phyloP scores from a whole-genome alignment of 2,797 vertebrate genomes.

The Hafferia zeledoni region DNA sequence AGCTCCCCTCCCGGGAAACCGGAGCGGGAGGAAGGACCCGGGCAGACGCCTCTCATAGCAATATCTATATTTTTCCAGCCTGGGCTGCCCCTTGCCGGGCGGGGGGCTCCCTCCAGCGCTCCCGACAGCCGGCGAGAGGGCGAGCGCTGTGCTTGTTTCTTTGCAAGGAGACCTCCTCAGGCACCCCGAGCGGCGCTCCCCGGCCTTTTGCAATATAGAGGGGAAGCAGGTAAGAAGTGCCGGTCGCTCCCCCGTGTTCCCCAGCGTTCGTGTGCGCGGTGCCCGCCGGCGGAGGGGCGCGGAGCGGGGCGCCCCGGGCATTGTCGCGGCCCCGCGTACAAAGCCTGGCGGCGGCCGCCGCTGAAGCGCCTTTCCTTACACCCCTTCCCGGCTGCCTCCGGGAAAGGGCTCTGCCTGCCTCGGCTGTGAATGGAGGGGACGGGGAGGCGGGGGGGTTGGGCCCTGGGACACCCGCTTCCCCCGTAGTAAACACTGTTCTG shows the following conservation, averaged over 20 bases:
- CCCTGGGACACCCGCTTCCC: constrained; percentile 18
- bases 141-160: constrained; percentile 36
- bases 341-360: constrained; percentile 48
- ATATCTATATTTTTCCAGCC: constrained; percentile 22
- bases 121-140: background rate
- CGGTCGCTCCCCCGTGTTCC: background rate
- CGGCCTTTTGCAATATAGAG: constrained; percentile 76
- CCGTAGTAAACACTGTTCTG: constrained; percentile 64
- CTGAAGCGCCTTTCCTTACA: background rate
- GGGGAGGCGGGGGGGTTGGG: background rate
- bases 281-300: constrained; percentile 47
- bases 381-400: background rate
- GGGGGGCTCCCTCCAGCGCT: constrained; percentile 29
- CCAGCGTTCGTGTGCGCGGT: background rate
- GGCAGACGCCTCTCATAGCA: constrained; percentile 45
- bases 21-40: constrained; percentile 44
- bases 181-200: constrained; percentile 57
- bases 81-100: constrained; percentile 35
- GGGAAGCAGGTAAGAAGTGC: constrained; percentile 77
- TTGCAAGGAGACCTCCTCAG: constrained; percentile 29
- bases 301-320: constrained; percentile 49
- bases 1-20: constrained; percentile 65
- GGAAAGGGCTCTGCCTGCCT: constrained; percentile 50
- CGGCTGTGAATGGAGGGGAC: constrained; percentile 32
- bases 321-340: constrained; percentile 70